These are phyloP conservation scores for Chironomus riparius DNA, from an alignment of 2,888 invertebrate genomes.

Conservation along the genomic window DNA sequence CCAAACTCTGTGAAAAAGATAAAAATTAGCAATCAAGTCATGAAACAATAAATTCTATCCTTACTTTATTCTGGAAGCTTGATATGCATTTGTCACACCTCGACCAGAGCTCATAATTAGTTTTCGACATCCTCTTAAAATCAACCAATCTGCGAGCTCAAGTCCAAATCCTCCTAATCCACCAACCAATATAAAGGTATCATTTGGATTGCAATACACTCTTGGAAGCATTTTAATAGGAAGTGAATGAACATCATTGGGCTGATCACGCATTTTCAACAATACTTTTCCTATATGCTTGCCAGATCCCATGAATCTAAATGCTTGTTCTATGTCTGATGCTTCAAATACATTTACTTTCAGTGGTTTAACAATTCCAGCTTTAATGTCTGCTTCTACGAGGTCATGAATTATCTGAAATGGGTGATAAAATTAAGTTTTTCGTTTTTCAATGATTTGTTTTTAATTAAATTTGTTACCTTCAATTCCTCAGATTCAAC, in stretches of 20 bases:
- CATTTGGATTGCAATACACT: constrained; percentile 35
- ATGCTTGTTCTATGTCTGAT: constrained; percentile 62
- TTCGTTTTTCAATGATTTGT: no score
- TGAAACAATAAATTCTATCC: not conserved
- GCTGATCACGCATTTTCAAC: constrained; percentile 38
- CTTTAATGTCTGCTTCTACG: constrained; percentile 52
- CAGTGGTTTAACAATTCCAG: constrained; percentile 61
- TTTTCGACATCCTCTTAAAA: constrained; percentile 69
- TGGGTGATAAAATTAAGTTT: no score
- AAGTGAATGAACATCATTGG: constrained; percentile 32
- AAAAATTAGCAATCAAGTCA: not conserved
- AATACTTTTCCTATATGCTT: constrained; percentile 73
- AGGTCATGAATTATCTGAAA: constrained; percentile 46
- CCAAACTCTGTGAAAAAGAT: constrained; percentile 47
- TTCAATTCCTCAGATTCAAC: constrained; percentile 43
- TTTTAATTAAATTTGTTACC: constrained; percentile 36
- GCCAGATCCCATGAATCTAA: constrained; percentile 54
- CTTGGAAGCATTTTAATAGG: constrained; percentile 36
- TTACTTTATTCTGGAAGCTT: constrained; percentile 60
- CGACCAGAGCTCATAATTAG: constrained; percentile 71
- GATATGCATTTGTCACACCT: constrained; percentile 75
- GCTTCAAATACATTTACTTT: constrained; percentile 53
- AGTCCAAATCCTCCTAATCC: constrained; percentile 90
- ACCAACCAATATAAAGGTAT: constrained; percentile 55
- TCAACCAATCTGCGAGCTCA: constrained; percentile 79